Base-by-base conservation (phyloP, 2,797 vertebrate species). In the Danionella dracula region DNA sequence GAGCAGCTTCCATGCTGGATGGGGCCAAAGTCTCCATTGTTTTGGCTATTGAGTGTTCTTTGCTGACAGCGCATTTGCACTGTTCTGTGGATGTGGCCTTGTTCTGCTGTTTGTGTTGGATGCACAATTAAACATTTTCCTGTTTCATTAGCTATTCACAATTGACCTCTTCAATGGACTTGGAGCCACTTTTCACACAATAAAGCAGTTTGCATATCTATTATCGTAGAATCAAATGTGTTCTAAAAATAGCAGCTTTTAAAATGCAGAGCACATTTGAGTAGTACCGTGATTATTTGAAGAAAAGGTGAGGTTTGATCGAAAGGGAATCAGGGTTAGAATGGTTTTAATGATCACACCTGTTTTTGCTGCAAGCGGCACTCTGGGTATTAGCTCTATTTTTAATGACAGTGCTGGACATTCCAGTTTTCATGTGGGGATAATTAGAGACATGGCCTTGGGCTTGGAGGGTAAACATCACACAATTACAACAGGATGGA, bases 361-460 rank as follows among this genome's bases (percentile, higher is more conserved):
- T 82, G 82, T 78, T 82, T 83, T 71, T 45, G 50, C 55, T 54
- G 73, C 64, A 70, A 59, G 66, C 32, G 15, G 66, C 58, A 53
- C 68, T 67, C 53, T 60, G 67, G 70, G 68, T 71, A 71, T 79
- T 78, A 68, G 67, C 75, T 76, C 55, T 78, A 71, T 80, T 80
- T 82, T 78, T 80, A 82, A 82, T 83, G 79, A 80, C 76, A 81
- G 77, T 79, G 76, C 73, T 78, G 75, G 69, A 74, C 81, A 78
- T 79, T 78, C 77, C 69, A 51, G 63, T 78, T 82, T 79, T 81
- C 78, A 82, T 81, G 68, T 81, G 76, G 76, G 79, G 76, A 78
- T 81, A 80, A 79, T 79, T 84, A 81, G 70, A 79, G 74, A 67
- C 66, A 61, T 56, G 64, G 77, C 80, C 73, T 76, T 78, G 76